Percentiles rank a stretch among this genome's conserved stretches.
Evolutionary conservation across 2,797 vertebrate genomes (phyloP).

Genomic region (Simalia tracyae): DNA sequence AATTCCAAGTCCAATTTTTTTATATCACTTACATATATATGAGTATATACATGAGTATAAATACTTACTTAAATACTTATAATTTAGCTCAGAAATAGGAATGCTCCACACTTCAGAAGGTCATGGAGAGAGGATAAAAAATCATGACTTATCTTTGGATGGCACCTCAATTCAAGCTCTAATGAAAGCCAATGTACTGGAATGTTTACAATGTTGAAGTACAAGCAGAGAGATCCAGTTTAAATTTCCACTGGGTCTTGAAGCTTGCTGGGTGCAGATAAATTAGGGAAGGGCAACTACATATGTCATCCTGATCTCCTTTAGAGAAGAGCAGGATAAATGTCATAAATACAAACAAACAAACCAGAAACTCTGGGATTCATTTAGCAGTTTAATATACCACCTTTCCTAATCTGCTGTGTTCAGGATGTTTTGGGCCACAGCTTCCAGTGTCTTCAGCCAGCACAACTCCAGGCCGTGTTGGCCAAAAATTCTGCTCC

Average conservation of each 20-base stretch:
- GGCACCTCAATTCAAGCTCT: neutral
- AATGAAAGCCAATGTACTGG: neutral
- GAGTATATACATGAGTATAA: neutral
- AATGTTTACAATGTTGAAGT: neutral
- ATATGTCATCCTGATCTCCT: neutral
- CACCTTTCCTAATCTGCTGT: neutral
- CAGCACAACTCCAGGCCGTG: neutral
- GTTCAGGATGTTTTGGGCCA: neutral
- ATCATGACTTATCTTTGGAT: neutral
- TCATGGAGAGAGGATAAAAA: neutral
- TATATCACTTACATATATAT: too few species aligned
- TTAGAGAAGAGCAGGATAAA: neutral
- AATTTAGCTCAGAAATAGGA: neutral
- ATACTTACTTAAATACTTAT: neutral
- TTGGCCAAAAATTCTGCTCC: neutral
- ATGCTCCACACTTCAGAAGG: neutral
- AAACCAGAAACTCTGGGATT: neutral
- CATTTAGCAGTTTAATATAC: neutral
- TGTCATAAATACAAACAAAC: neutral
- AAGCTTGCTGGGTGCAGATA: neutral
- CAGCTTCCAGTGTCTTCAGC: neutral
- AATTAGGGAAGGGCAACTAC: too few species aligned
- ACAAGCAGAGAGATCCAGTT: neutral
- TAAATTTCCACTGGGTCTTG: neutral
- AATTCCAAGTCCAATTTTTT: neutral